These are phyloP conservation scores for Drosophila sucinea DNA, from an alignment of 1,140 invertebrate genomes.

Conservation along the genomic window DNA sequence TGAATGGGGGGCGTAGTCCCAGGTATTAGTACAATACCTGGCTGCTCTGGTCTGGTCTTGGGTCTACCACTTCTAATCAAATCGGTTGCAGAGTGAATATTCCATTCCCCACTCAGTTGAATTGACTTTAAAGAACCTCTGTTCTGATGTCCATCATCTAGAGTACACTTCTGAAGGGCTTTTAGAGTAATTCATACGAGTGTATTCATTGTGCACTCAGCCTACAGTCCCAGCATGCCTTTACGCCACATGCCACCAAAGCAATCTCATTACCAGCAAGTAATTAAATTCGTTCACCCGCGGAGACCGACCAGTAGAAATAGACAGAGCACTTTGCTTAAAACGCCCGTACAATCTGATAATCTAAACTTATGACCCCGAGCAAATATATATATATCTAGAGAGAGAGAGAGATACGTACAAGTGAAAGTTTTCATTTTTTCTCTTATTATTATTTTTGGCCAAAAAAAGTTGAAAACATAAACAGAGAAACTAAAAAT, in stretches of 20 bases:
- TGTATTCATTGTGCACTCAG: background rate
- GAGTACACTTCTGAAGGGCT: background rate
- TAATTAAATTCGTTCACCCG: constrained; percentile 16
- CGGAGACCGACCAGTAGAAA: background rate
- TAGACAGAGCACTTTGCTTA: background rate
- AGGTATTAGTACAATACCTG: background rate
- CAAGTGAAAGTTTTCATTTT: background rate
- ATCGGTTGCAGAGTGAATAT: too few species aligned
- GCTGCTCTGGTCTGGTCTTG: too few species aligned
- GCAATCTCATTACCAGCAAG: constrained; percentile 41
- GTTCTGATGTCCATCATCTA: too few species aligned
- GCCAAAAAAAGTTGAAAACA: background rate
- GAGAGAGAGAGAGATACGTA: too few species aligned
- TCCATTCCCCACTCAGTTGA: too few species aligned
- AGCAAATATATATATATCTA: background rate
- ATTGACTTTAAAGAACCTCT: too few species aligned
- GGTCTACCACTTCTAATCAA: too few species aligned
- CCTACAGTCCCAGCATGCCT: background rate
- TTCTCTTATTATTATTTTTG: constrained; percentile 1
- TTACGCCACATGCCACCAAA: constrained; percentile 6
- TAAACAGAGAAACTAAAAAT: too few species aligned
- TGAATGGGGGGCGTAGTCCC: background rate
- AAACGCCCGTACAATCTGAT: background rate
- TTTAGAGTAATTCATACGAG: background rate
- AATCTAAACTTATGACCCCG: constrained; percentile 3